A percentile compares a stretch with the other conserved stretches of the same genome.
phyloP scores from a whole-genome alignment of 2,797 vertebrate species.

The Oophaga sylvatica region DNA sequence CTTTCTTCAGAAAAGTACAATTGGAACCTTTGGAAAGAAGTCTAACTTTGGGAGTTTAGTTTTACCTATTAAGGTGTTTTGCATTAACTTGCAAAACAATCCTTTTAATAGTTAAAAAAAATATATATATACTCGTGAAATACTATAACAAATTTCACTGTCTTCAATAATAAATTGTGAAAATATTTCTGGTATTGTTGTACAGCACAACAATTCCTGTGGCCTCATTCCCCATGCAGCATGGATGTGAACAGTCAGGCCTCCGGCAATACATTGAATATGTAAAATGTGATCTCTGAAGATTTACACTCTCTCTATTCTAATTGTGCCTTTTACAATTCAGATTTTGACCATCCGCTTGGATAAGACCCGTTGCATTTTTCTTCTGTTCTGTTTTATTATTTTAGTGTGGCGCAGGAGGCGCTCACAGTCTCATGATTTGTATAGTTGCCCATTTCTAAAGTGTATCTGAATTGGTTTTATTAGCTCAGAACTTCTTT shows the following conservation, averaged over 20 bases:
- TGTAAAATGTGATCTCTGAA: background rate
- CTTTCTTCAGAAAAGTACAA: too few species aligned
- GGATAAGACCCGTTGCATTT: background rate
- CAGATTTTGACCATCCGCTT: conserved; percentile 19
- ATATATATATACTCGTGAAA: too few species aligned
- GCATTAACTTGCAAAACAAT: too few species aligned
- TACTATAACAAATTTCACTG: too few species aligned
- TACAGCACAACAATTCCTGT: background rate
- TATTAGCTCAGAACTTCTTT: conserved; percentile 44
- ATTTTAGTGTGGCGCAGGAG: background rate
- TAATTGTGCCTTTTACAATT: conserved; percentile 8
- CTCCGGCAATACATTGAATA: background rate
- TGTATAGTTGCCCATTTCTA: conserved; percentile 20
- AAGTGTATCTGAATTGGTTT: conserved; percentile 31
- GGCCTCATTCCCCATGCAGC: background rate
- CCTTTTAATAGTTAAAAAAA: too few species aligned
- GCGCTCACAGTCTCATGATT: conserved; percentile 1
- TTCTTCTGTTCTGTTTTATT: background rate
- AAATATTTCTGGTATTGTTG: background rate
- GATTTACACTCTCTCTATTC: background rate
- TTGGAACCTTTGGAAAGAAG: too few species aligned
- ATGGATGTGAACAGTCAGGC: too few species aligned
- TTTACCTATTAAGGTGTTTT: too few species aligned
- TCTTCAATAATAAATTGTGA: background rate
- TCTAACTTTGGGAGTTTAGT: too few species aligned